Evolutionary conservation across 2,797 vertebrate species (phyloP).

Genomic region (Margarornis squamiger): DNA sequence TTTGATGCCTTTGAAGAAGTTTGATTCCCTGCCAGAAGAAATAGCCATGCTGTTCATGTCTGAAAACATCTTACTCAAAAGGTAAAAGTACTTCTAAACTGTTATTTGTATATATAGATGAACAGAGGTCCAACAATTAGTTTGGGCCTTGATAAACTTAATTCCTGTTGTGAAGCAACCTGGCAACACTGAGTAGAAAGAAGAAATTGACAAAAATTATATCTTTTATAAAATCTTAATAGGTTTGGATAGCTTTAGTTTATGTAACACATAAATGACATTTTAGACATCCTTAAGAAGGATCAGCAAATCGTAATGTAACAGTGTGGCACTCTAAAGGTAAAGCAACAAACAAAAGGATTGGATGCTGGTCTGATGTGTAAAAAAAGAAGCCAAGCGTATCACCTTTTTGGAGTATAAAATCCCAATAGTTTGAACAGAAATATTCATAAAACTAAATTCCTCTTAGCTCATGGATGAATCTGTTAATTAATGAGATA

Average conservation of each 20-base stretch:
- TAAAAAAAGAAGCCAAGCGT: background rate
- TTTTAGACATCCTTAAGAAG: background rate
- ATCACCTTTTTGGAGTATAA: background rate
- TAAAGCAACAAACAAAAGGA: background rate
- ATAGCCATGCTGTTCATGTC: background rate
- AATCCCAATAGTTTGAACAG: background rate
- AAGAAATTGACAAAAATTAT: background rate
- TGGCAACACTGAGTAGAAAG: background rate
- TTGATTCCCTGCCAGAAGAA: conserved; percentile 21
- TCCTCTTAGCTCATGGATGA: background rate
- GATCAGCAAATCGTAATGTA: background rate
- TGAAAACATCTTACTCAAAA: conserved; percentile 12
- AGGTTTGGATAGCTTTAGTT: background rate
- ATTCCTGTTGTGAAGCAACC: background rate
- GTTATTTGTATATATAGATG: background rate
- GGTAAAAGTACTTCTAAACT: background rate
- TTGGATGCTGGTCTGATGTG: background rate
- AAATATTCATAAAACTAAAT: background rate
- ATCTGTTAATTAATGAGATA: background rate
- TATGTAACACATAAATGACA: background rate
- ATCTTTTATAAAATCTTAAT: background rate
- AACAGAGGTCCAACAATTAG: background rate
- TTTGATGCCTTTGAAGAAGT: background rate
- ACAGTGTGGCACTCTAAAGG: background rate
- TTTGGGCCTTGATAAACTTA: background rate